Percentiles rank a stretch among this genome's conserved stretches.
phyloP scores from a whole-genome alignment of 2,888 invertebrate species.

The Girardia tigrina region DNA sequence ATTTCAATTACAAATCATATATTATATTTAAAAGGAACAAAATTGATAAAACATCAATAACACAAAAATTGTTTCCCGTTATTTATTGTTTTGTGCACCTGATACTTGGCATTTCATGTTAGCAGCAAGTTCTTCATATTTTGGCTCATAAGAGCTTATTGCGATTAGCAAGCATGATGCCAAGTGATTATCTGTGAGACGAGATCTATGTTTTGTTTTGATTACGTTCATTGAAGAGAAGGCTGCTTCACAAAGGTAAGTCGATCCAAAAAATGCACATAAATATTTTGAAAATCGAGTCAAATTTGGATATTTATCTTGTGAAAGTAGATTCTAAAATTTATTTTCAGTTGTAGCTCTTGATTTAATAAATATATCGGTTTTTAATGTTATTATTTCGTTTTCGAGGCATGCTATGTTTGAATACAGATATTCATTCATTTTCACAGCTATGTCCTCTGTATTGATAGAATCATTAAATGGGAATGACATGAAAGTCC shows the following conservation, averaged over 20 bases:
- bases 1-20: no score
- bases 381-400: constrained; percentile 4
- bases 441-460: background rate
- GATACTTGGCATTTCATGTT: no score
- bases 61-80: no score
- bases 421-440: background rate
- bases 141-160: constrained; percentile 17
- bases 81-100: no score
- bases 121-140: background rate
- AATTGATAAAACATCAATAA: no score
- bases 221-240: constrained; percentile 16
- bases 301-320: constrained; percentile 10
- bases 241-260: constrained; percentile 13
- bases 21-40: no score
- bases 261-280: constrained; percentile 2
- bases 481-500: background rate
- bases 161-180: constrained; percentile 8
- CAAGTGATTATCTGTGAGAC: background rate
- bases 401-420: background rate
- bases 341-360: constrained; percentile 8
- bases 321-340: background rate
- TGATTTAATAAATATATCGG: constrained; percentile 2
- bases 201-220: background rate
- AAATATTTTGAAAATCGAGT: background rate
- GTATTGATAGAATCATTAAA: background rate